Percentiles rank a stretch among this genome's conserved stretches.
Conservation (phyloP, 2,113 vertebrate species). For the Gambusia holbrooki region DNA sequence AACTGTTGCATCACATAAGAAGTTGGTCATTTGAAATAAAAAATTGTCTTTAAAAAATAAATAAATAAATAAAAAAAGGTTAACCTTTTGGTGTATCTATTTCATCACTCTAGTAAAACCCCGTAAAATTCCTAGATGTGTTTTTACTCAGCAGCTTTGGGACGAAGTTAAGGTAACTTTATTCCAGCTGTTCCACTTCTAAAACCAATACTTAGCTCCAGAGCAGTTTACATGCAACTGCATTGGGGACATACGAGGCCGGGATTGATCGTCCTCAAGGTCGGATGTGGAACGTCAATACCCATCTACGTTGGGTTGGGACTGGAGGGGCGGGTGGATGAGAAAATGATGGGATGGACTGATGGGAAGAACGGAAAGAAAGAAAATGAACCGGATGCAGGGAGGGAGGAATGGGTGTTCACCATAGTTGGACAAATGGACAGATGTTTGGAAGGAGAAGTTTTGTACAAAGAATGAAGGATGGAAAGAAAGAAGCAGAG, state of each 20-base stretch:
- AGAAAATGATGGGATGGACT: constrained; percentile 50
- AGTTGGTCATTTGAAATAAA: too few relatives aligned
- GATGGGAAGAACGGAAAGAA: constrained; percentile 19
- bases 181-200: background rate
- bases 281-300: constrained; percentile 79
- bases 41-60: too few relatives aligned
- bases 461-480: background rate
- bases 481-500: background rate
- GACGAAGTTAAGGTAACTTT: background rate
- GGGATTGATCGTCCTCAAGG: constrained; percentile 82
- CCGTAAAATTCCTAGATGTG: background rate
- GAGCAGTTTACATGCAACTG: constrained; percentile 16
- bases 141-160: background rate
- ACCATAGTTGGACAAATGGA: constrained; percentile 2
- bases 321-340: constrained; percentile 53
- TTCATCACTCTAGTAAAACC: background rate
- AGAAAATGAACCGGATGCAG: constrained; percentile 33
- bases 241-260: constrained; percentile 65
- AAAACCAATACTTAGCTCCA: background rate
- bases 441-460: background rate
- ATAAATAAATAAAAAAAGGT: too few relatives aligned
- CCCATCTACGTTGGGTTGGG: constrained; percentile 73
- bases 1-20: background rate
- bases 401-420: constrained; percentile 25
- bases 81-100: background rate